Evolutionary conservation across 2,888 invertebrate species (phyloP).

Genomic region (Pseudococcus longispinus): DNA sequence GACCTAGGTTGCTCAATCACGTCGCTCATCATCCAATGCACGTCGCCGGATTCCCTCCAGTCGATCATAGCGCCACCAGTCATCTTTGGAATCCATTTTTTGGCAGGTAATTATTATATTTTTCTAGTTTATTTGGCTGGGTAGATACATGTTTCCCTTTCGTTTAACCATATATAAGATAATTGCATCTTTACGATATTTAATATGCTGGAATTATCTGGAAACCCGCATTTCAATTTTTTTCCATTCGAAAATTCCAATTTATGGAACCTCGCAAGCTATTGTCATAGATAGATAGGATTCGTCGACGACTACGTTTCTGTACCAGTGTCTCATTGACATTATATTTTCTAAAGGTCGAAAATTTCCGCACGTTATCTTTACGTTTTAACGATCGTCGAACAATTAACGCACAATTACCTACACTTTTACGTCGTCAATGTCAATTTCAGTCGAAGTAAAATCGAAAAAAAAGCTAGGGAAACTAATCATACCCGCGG

Average conservation of each 20-base stretch:
- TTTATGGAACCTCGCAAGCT: background rate
- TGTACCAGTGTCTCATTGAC: background rate
- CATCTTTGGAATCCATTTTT: conserved; percentile 85
- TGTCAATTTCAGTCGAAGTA: background rate
- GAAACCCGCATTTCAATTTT: background rate
- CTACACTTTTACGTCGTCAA: background rate
- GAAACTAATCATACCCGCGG: background rate
- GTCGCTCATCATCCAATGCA: conserved; percentile 65
- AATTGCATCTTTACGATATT: background rate
- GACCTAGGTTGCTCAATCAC: conserved; percentile 62
- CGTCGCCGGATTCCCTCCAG: conserved; percentile 68
- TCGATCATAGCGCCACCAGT: conserved; percentile 65
- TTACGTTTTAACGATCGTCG: background rate
- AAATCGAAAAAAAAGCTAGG: background rate
- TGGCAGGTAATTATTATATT: conserved; percentile 75
- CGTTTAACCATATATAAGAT: background rate
- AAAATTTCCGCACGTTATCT: background rate
- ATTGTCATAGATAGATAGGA: background rate
- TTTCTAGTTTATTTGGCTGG: too few species aligned
- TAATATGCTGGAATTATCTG: background rate
- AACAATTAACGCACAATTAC: background rate
- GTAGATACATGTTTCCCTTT: too few species aligned
- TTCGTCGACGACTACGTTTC: background rate
- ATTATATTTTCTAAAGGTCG: background rate
- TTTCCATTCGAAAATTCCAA: background rate